phyloP scores from a whole-genome alignment of 2,113 vertebrate species.

The Mugil cephalus region DNA sequence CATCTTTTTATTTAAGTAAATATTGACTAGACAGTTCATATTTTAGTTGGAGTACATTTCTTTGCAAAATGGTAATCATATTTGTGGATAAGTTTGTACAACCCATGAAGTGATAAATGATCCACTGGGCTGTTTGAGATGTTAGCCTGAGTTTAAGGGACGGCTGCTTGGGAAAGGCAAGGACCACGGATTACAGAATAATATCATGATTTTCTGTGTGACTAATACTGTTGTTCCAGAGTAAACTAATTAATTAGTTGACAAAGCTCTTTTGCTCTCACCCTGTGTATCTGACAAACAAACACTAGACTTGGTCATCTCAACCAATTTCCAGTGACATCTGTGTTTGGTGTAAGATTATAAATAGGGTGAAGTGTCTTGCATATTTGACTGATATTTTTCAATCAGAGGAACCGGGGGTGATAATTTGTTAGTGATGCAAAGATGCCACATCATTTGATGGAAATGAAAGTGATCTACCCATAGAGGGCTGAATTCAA shows the following conservation, averaged over 20 bases:
- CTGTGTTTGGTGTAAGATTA: not conserved
- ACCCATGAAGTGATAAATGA: not conserved
- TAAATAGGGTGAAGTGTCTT: no score
- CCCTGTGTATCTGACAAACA: constrained; percentile 3
- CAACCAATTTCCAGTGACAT: not conserved
- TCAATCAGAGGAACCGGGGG: no score
- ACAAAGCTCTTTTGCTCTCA: constrained; percentile 27
- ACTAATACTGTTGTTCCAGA: constrained; percentile 42
- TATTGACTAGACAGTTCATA: not conserved
- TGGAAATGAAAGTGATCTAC: no score
- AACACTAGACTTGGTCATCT: constrained; percentile 3
- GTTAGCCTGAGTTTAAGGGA: not conserved
- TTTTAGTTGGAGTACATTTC: not conserved
- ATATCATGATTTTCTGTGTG: not conserved
- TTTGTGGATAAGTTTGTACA: not conserved
- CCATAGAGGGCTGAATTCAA: no score
- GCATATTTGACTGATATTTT: no score
- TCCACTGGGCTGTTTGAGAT: not conserved
- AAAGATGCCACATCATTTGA: no score
- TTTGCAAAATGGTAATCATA: not conserved
- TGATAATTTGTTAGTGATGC: no score
- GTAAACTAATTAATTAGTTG: constrained; percentile 31
- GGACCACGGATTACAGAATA: not conserved
- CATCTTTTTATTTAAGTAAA: no score
- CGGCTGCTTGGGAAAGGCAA: not conserved